Evolutionary conservation across 2,113 vertebrate genomes (phyloP).

Genomic region (Parus major): DNA sequence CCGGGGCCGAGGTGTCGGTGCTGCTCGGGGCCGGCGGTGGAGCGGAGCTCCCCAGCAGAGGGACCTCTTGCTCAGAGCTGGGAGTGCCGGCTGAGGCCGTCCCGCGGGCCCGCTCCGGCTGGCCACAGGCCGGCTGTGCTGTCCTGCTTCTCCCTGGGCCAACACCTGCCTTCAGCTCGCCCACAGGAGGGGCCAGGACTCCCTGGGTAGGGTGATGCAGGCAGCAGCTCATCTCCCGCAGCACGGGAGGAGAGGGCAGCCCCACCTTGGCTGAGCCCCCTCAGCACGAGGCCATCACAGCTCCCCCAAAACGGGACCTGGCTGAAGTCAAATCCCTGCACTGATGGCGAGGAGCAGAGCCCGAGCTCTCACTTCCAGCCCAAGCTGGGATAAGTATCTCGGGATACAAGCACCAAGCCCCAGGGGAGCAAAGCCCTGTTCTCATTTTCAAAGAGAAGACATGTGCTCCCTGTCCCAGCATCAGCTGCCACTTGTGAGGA

Average conservation of each 20-base stretch:
- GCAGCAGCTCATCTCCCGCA: neutral
- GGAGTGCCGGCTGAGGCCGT: neutral
- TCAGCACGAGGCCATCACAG: rapidly evolving
- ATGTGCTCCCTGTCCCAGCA: neutral
- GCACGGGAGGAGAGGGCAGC: neutral
- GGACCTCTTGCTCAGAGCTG: constrained; percentile 46
- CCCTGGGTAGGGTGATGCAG: neutral
- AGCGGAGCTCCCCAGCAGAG: constrained; percentile 41
- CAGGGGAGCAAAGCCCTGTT: neutral
- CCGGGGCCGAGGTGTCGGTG: neutral
- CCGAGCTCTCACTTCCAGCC: neutral
- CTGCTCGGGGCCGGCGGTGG: neutral
- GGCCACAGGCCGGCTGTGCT: too few species aligned
- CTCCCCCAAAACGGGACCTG: rapidly evolving
- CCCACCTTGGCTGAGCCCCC: neutral
- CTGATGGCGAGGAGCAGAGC: rapidly evolving
- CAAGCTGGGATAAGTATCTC: rapidly evolving
- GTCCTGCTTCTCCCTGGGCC: neutral
- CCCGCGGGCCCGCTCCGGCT: neutral
- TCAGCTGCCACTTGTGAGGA: neutral
- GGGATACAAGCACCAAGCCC: rapidly evolving
- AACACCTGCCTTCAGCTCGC: neutral
- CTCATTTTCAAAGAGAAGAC: neutral
- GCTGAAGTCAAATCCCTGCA: rapidly evolving
- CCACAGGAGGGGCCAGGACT: neutral